Evolutionary conservation across 2,797 vertebrate species (phyloP), one percentile per base, ranked within the genome.

Genomic region (Epinephelus malabaricus): DNA sequence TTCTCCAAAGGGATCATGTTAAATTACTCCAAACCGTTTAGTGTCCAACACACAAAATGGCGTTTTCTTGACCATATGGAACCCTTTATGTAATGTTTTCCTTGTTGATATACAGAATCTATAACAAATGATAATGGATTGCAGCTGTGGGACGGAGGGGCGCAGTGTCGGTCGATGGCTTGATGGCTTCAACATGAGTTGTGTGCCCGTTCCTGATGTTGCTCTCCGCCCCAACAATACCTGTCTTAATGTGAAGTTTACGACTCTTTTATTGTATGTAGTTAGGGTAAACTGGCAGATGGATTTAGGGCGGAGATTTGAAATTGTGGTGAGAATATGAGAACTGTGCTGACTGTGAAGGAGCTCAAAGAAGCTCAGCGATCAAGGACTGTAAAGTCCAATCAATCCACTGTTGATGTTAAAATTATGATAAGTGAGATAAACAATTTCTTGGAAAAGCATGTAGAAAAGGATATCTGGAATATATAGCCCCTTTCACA

Each of bases 51-150:
- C 93, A 92, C 95, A 96, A 96, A 63, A 96, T 96, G 95, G 96
- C 92, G 95, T 89, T 96, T 96, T 94, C 93, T 89, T 91, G 67
- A 58, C 95, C 97, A 98, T 97, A 95, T 98, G 98, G 97, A 97
- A 98, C 89, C 94, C 86, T 96, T 98, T 96, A 94, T 94, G 94
- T 92, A 94, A 93, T 95, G 94, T 95, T 96, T 97, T 96, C 95
- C 90, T 96, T 96, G 95, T 96, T 95, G 95, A 96, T 96, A 95
- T 95, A 96, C 96, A 97, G 97, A 97, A 97, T 96, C 92, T 96
- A 92, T 97, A 97, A 97, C 96, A 96, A 97, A 96, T 95, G 95
- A 90, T 97, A 98, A 98, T 97, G 94, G 94, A 91, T 97, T 94
- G 90, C 98, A 98, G 97, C 96, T 98, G 97, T 93, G 86, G 92